Conservation (phyloP, 2,888 invertebrate species). For the Orchesellides sinensis region DNA sequence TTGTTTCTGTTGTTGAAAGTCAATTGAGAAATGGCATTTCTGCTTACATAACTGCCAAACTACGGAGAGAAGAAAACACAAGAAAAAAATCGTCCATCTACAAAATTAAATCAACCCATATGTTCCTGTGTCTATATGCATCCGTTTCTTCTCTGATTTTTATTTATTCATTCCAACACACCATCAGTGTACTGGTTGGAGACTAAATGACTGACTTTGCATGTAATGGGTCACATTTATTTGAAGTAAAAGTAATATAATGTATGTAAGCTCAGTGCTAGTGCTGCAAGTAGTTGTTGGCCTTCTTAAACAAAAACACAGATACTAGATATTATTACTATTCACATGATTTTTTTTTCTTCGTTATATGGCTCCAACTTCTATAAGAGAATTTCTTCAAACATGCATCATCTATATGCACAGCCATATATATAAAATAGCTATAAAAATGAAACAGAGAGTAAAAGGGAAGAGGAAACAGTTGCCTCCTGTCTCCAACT, state of each 20-base stretch:
- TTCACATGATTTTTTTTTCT: neutral
- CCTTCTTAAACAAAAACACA: neutral
- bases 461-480: constrained; percentile 49
- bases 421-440: constrained; percentile 32
- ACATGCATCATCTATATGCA: constrained; percentile 57
- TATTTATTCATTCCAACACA: neutral
- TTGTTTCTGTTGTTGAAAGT: constrained; percentile 49
- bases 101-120: constrained; percentile 34
- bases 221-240: too few species aligned
- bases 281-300: neutral
- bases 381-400: neutral
- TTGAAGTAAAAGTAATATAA: neutral
- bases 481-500: constrained; percentile 64
- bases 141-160: constrained; percentile 5
- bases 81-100: neutral
- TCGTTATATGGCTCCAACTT: neutral
- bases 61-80: neutral
- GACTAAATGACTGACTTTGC: too few species aligned
- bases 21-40: constrained; percentile 56
- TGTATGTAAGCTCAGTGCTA: neutral
- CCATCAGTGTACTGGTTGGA: neutral
- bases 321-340: neutral
- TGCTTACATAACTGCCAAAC: neutral
- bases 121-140: constrained; percentile 17
- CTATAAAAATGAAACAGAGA: constrained; percentile 33